Evolutionary conservation across 2,797 vertebrate species (phyloP).

Genomic region (Poecile montanus): DNA sequence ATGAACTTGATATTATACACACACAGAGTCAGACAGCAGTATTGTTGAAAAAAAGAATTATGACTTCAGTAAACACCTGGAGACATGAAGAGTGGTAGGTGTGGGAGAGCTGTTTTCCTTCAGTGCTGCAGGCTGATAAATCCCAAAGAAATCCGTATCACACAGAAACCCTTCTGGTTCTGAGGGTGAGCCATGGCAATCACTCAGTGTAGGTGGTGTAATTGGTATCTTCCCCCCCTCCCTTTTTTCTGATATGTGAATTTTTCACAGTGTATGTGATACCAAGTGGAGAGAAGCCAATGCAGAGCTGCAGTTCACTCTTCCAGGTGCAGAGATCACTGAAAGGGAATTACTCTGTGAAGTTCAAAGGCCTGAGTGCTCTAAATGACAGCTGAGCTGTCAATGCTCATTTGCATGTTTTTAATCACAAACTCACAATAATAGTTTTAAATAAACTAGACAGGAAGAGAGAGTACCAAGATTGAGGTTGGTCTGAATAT

Average conservation of each 20-base stretch:
- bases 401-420: neutral
- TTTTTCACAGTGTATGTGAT: neutral
- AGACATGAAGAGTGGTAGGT: neutral
- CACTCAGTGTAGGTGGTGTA: neutral
- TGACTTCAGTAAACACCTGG: neutral
- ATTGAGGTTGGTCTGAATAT: neutral
- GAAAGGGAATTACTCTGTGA: neutral
- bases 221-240: rapidly evolving
- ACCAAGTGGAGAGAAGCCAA: neutral
- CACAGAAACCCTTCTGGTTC: neutral
- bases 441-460: neutral
- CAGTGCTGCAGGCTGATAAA: neutral
- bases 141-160: neutral
- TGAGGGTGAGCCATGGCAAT: neutral
- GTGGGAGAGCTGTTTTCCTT: neutral
- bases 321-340: neutral
- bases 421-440: neutral
- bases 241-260: neutral
- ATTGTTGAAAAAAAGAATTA: neutral
- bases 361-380: neutral
- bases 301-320: neutral
- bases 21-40: neutral
- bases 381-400: neutral
- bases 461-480: neutral
- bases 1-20: neutral